These are phyloP conservation scores for Cinara cedri DNA, from an alignment of 2,888 invertebrate species.

Conservation along the genomic window DNA sequence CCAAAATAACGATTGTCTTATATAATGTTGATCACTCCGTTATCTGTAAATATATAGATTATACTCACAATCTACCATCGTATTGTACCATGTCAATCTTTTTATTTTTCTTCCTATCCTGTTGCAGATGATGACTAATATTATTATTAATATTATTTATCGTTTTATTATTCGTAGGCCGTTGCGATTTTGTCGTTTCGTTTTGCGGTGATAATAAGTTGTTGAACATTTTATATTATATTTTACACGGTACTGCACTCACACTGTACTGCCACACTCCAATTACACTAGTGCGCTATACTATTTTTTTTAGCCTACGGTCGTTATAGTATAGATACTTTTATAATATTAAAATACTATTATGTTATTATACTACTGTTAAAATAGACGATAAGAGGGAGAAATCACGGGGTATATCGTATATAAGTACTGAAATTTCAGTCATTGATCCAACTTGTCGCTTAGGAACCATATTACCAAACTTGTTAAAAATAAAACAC, in stretches of 20 bases:
- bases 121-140: constrained; percentile 20
- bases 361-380: too few species aligned
- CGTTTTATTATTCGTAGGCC: neutral
- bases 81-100: constrained; percentile 44
- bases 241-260: too few species aligned
- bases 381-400: neutral
- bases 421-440: neutral
- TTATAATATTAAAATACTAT: too few species aligned
- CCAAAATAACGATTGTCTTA: too few species aligned
- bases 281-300: neutral
- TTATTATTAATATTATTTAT: neutral
- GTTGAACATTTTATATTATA: neutral
- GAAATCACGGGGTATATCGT: neutral
- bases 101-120: constrained; percentile 34
- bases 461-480: constrained; percentile 40
- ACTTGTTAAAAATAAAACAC: too few species aligned
- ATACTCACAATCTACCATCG: constrained; percentile 47
- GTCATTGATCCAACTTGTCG: constrained; percentile 48
- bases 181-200: constrained; percentile 4
- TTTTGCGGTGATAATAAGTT: neutral
- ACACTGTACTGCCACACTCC: neutral
- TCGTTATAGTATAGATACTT: too few species aligned
- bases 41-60: too few species aligned
- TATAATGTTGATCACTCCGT: too few species aligned
- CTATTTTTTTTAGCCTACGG: neutral